Base-by-base conservation (phyloP, 2,888 invertebrate species). In the Cephus nigrinus region DNA sequence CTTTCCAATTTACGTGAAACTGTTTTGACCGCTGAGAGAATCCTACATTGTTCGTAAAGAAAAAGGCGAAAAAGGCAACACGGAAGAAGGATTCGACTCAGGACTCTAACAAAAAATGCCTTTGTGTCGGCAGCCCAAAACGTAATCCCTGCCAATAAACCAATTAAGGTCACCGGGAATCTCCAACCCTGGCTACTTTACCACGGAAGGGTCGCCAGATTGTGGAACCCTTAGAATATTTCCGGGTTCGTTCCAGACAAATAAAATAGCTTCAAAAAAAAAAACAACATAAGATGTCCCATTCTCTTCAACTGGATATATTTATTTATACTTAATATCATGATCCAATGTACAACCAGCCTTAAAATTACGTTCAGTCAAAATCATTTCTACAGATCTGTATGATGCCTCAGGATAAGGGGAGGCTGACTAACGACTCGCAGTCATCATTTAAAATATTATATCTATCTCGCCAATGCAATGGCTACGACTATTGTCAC, bases 101-200 rank as follows among this genome's bases (percentile, higher is more conserved):
- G 74, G 40, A 74, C 73, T 73, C 32, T 68, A 71, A 78, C 75
- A 81, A 83, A 86, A 82, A 80, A 73, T 33, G 69, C 77, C 81
- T 81, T 85, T 86, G 82, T 83, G 83, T 80, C 77, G 85, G 79
- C 80, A 82, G 81, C 82, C 86, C 84, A 84, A 79, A 83, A 79
- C 83, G 83, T 86, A 86, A 87, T 85, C 82, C 86, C 79, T 74
- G 76, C 76, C 87, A 87, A 88, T 89, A 89, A 89, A 89, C 85
- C 85, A 88, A 89, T 89, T 89, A 88, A 87, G 86, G 84, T 83
- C 82, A 82, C 76, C 77, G 79, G 74, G 71, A 11, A 71, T 71
- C 32, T 31, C 31, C 33, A 23, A 31, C 71, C 71, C 71, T 71
- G 32, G 31, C 71, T 71, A 71, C 71, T 71, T 71, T 33, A 71